Evolutionary conservation across 2,888 invertebrate species (phyloP).

Genomic region (Caenorhabditis sp.): DNA sequence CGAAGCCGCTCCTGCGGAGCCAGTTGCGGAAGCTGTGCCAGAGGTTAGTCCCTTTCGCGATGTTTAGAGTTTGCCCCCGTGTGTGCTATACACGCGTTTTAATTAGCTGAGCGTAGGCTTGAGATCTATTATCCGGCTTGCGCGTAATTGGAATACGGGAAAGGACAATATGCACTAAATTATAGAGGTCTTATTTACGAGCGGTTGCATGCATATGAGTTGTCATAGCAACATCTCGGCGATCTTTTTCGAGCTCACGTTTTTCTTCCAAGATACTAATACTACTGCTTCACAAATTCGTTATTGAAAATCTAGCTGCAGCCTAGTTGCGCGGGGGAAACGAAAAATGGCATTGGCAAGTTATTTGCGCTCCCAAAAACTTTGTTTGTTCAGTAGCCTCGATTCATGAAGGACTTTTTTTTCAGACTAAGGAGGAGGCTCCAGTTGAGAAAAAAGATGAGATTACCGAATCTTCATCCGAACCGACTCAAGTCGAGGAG

Average conservation of each 20-base stretch:
- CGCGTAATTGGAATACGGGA: not conserved
- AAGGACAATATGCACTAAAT: slow-evolving; percentile 10
- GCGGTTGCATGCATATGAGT: not conserved
- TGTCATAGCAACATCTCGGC: slow-evolving; percentile 3
- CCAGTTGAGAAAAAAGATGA: slow-evolving; percentile 18
- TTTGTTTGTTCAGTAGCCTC: not conserved
- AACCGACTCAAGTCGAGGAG: slow-evolving; percentile 2
- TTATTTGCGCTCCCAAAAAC: not conserved
- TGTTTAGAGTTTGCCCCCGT: no score
- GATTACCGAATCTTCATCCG: slow-evolving; percentile 1
- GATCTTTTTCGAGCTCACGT: not conserved
- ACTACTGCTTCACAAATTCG: not conserved
- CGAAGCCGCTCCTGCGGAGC: slow-evolving; percentile 19
- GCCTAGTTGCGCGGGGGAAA: not conserved
- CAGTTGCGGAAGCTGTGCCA: not conserved
- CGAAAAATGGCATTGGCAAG: slow-evolving; percentile 7
- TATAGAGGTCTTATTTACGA: slow-evolving; percentile 5
- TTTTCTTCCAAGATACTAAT: not conserved
- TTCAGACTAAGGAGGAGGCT: slow-evolving; percentile 16
- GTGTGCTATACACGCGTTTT: not conserved
- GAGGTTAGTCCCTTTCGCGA: not conserved
- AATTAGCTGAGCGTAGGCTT: not conserved
- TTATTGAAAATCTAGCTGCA: not conserved
- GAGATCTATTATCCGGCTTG: no score
- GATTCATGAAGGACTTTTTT: not conserved